Evolutionary conservation across 2,888 invertebrate genomes (phyloP).

Genomic region (Lycophotia porphyrea): DNA sequence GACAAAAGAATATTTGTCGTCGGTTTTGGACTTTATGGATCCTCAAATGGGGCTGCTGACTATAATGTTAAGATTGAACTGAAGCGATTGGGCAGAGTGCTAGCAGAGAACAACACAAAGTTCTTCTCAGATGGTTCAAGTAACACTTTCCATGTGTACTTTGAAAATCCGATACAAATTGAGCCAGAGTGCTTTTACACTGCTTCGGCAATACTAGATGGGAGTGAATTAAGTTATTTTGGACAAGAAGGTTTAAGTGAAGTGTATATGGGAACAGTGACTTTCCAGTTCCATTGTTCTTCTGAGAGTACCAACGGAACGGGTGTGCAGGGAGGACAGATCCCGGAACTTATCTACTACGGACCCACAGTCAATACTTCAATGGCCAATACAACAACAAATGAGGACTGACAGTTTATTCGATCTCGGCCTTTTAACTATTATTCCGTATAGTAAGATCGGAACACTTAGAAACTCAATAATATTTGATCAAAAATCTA

Average conservation of each 20-base stretch:
- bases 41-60: slow-evolving; percentile 98
- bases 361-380: slow-evolving; percentile 92
- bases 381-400: slow-evolving; percentile 82
- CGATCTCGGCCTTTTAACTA: slow-evolving; percentile 77
- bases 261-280: slow-evolving; percentile 97
- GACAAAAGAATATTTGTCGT: slow-evolving; percentile 98
- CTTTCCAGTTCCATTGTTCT: slow-evolving; percentile 99
- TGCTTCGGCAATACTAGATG: slow-evolving; percentile 98
- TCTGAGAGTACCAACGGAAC: slow-evolving; percentile 99
- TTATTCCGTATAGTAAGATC: slow-evolving; percentile 79
- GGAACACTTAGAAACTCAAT: slow-evolving; percentile 63
- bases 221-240: slow-evolving; percentile 98
- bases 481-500: slow-evolving; percentile 60
- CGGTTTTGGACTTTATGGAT: slow-evolving; percentile 98
- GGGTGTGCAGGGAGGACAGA: slow-evolving; percentile 99
- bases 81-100: slow-evolving; percentile 95
- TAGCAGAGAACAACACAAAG: slow-evolving; percentile 97
- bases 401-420: slow-evolving; percentile 88
- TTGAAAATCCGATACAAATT: slow-evolving; percentile 96
- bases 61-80: slow-evolving; percentile 98
- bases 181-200: slow-evolving; percentile 98
- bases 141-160: slow-evolving; percentile 96
- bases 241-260: slow-evolving; percentile 99
- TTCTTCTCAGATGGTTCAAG: slow-evolving; percentile 99
- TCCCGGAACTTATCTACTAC: slow-evolving; percentile 98